phyloP scores from a whole-genome alignment of 2,113 vertebrate genomes.

The Indicator indicator region DNA sequence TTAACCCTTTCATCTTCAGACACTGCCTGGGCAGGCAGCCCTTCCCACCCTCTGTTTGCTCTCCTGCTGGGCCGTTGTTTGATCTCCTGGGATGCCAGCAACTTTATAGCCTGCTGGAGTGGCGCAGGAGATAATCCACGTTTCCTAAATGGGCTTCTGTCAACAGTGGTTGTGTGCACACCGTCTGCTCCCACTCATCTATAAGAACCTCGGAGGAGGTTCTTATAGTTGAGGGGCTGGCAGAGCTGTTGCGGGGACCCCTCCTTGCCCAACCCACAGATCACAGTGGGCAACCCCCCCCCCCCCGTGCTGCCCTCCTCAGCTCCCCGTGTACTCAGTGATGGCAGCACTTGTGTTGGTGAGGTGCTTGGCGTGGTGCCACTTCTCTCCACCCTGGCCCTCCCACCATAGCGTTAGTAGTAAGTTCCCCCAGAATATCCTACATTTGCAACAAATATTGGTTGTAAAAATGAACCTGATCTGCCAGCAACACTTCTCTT shows the following conservation, averaged over 20 bases:
- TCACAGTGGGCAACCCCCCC: not conserved
- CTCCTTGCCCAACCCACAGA: accelerated
- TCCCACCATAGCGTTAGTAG: not conserved
- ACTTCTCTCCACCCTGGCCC: accelerated
- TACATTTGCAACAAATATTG: slow-evolving; percentile 1
- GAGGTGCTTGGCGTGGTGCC: not conserved
- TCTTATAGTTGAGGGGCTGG: accelerated
- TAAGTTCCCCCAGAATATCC: slow-evolving; percentile 40
- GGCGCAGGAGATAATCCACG: accelerated
- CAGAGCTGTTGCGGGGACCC: not conserved
- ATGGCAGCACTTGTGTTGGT: not conserved
- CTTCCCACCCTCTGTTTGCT: slow-evolving; percentile 25
- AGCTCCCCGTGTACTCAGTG: accelerated
- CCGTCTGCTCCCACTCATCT: not conserved
- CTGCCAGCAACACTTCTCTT: not conserved
- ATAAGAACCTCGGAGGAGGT: not conserved
- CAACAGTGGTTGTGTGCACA: not conserved
- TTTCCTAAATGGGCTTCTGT: slow-evolving; percentile 35
- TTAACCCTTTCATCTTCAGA: slow-evolving; percentile 20
- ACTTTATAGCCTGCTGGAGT: not conserved
- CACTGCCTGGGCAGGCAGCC: not conserved
- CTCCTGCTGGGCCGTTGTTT: not conserved
- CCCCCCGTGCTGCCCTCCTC: accelerated
- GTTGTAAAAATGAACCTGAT: not conserved
- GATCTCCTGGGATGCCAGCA: not conserved